These are phyloP conservation scores for Oryzias celebensis DNA, from an alignment of 2,113 vertebrate species.

Conservation along the genomic window DNA sequence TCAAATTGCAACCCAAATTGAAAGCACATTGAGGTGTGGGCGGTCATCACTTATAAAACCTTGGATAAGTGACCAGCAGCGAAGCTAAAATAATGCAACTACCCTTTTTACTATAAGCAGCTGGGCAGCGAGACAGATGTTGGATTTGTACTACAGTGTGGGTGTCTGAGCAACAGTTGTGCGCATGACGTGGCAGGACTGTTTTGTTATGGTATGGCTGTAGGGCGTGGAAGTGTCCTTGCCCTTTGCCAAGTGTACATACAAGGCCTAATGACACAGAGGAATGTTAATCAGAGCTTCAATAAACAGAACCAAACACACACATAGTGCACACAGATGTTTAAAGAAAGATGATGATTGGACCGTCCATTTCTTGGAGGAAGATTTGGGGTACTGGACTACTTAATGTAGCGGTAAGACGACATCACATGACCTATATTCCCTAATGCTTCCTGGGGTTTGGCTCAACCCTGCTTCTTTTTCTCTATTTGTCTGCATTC, in stretches of 20 bases:
- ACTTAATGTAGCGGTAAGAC: slow-evolving; percentile 24
- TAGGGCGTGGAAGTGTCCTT: slow-evolving; percentile 56
- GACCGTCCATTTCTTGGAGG: slow-evolving; percentile 26
- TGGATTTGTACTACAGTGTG: slow-evolving; percentile 46
- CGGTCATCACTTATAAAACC: slow-evolving; percentile 77
- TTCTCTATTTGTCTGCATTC: slow-evolving; percentile 40
- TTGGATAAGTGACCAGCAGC: slow-evolving; percentile 76
- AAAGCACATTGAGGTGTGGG: slow-evolving; percentile 81
- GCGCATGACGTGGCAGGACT: slow-evolving; percentile 51
- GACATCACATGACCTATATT: slow-evolving; percentile 58
- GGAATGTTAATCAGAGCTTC: slow-evolving; percentile 77
- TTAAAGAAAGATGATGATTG: slow-evolving; percentile 60
- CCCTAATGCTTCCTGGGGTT: slow-evolving; percentile 68
- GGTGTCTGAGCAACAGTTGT: slow-evolving; percentile 34
- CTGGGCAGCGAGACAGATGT: slow-evolving; percentile 63
- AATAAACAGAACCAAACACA: slow-evolving; percentile 67
- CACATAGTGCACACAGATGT: slow-evolving; percentile 69
- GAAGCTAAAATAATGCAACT: slow-evolving; percentile 71
- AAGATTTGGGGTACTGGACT: slow-evolving; percentile 21
- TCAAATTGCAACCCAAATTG: slow-evolving; percentile 84
- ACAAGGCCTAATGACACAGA: slow-evolving; percentile 66
- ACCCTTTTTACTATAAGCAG: slow-evolving; percentile 65
- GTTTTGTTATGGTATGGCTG: slow-evolving; percentile 62
- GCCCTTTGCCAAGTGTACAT: slow-evolving; percentile 51
- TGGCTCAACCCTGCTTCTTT: slow-evolving; percentile 29